Base-by-base conservation (phyloP, 2,888 invertebrate species). In the Ferdinandea cuprea region DNA sequence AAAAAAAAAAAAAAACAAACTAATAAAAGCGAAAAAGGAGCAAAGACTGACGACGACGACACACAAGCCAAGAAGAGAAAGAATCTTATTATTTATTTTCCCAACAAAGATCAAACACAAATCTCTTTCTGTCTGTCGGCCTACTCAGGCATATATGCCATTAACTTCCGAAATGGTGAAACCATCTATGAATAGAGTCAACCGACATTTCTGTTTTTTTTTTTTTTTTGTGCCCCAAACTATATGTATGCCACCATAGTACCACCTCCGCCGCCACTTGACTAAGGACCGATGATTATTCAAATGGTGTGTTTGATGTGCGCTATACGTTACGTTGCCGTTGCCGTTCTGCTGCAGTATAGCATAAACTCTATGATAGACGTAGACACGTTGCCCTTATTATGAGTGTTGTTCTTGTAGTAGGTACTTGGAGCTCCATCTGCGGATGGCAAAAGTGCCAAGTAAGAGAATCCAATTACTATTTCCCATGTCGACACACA, bases 221-320 rank as follows among this genome's bases (percentile, higher is more conserved):
- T n/a, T n/a, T n/a, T n/a, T n/a, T n/a, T n/a, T n/a, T n/a, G n/a
- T n/a, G n/a, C n/a, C 37, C 54, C 28, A 30, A 32, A 1, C 13
- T 13, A 25, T 52, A 59, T 42, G 37, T 56, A 32, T 73, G 68
- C 66, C 46, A 66, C 40, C 13, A 19, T 4, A 28, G 4, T 28
- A 21, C 8, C 48, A 37, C 40, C 50, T 15, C 25, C 46, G 13
- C 40, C 54, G 17, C 25, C 56, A 21, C 32, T 71, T 77, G 68
- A 71, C 77, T 71, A 72, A 81, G 71, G 81, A 77, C 65, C 52
- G 58, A 80, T 77, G 77, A 77, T 77, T 77, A 72, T 81, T 76
- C 71, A 66, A 72, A 71, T 76, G 52, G 44, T 32, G 71, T 71
- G 71, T 76, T 65, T 76, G 71, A 80, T 65, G 65, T 76, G 44